phyloP scores from a whole-genome alignment of 2,888 invertebrate genomes.

The Orchesella flavescens region DNA sequence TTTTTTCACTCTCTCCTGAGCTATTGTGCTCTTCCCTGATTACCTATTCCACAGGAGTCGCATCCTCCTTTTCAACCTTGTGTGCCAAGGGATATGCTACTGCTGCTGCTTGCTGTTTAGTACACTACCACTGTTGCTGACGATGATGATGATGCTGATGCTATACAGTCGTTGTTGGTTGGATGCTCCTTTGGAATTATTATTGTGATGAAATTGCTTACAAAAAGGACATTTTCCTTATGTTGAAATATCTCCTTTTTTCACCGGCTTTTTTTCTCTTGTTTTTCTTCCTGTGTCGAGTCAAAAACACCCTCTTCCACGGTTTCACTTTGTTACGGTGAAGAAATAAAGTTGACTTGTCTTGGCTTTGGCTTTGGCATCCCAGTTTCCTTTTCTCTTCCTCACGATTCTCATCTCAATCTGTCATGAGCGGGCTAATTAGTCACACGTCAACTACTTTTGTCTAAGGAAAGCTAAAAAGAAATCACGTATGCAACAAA shows the following conservation, averaged over 20 bases:
- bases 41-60: slow-evolving; percentile 71
- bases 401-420: slow-evolving; percentile 69
- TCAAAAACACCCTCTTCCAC: slow-evolving; percentile 17
- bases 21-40: slow-evolving; percentile 64
- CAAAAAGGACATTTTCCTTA: slow-evolving; percentile 61
- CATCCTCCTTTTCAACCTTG: slow-evolving; percentile 63
- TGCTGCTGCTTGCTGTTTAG: too few relatives aligned
- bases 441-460: slow-evolving; percentile 71
- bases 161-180: slow-evolving; percentile 33
- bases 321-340: slow-evolving; percentile 21
- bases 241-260: slow-evolving; percentile 21
- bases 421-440: slow-evolving; percentile 72
- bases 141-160: slow-evolving; percentile 32
- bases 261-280: slow-evolving; percentile 52
- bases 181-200: slow-evolving; percentile 62
- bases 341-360: slow-evolving; percentile 14
- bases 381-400: neutral
- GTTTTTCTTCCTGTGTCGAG: slow-evolving; percentile 17
- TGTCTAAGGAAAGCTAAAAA: slow-evolving; percentile 41
- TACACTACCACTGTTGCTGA: slow-evolving; percentile 1
- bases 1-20: slow-evolving; percentile 40
- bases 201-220: slow-evolving; percentile 61
- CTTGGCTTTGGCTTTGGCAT: neutral
- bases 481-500: slow-evolving; percentile 66
- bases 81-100: slow-evolving; percentile 55